These are phyloP conservation scores for Sterrhoptilus dennistouni DNA, from an alignment of 2,113 vertebrate species.

Conservation along the genomic window DNA sequence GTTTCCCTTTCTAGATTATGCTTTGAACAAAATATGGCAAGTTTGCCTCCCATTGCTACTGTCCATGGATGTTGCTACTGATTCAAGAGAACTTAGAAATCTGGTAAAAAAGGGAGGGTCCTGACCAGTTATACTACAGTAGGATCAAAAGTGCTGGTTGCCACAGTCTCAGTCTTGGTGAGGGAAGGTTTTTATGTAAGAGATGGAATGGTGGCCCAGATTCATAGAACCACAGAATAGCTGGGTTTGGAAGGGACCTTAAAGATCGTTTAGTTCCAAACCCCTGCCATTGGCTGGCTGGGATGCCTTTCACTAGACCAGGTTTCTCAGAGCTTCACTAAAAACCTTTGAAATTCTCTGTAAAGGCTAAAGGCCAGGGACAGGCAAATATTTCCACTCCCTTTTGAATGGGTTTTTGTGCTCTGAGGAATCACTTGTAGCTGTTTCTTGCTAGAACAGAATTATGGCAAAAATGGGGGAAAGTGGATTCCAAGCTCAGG, in stretches of 20 bases:
- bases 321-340: neutral
- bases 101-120: neutral
- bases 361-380: neutral
- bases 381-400: neutral
- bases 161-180: neutral
- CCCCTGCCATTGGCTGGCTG: neutral
- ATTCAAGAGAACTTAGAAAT: neutral
- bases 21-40: neutral
- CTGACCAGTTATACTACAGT: neutral
- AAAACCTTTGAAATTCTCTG: neutral
- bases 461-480: neutral
- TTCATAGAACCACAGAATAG: neutral
- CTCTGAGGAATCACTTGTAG: neutral
- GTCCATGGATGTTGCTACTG: neutral
- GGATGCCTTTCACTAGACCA: neutral
- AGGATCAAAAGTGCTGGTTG: neutral
- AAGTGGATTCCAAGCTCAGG: neutral
- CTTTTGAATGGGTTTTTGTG: neutral
- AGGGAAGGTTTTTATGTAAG: neutral
- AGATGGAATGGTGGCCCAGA: neutral
- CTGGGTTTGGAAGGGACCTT: neutral
- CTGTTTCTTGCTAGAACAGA: accelerated
- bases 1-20: neutral
- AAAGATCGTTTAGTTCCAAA: neutral
- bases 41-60: neutral